Percentiles rank a stretch among this genome's conserved stretches.
Evolutionary conservation across 2,797 vertebrate species (phyloP).

Genomic region (Denticeps clupeoides): DNA sequence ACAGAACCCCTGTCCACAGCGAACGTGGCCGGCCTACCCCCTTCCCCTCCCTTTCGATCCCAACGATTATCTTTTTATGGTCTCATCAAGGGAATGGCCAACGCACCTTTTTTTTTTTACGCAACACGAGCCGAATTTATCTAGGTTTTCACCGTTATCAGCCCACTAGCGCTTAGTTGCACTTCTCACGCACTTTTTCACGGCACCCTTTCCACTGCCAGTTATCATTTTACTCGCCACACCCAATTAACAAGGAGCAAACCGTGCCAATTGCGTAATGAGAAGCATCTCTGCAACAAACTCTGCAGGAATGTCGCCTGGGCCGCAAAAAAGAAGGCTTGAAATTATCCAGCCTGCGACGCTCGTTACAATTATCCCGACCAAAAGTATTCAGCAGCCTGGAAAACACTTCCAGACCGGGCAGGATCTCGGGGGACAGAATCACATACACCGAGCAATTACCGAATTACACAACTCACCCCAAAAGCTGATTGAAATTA

Average conservation of each 20-base stretch:
- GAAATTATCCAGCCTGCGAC: neutral
- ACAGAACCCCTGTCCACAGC: too few relatives aligned
- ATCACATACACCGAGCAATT: constrained; percentile 13
- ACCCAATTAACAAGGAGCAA: constrained; percentile 30
- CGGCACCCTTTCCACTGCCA: constrained; percentile 31
- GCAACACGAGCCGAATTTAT: too few relatives aligned
- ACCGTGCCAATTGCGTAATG: constrained; percentile 35
- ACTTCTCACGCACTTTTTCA: constrained; percentile 16
- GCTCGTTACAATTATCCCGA: constrained; percentile 2
- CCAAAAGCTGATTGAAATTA: too few relatives aligned
- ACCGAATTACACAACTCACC: neutral
- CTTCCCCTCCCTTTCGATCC: too few relatives aligned
- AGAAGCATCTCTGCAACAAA: constrained; percentile 35
- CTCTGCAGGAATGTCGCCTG: constrained; percentile 30
- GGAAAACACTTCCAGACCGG: too few relatives aligned
- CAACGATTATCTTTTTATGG: too few relatives aligned
- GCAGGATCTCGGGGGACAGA: too few relatives aligned
- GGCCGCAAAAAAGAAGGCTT: constrained; percentile 18
- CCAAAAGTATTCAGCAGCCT: constrained; percentile 4
- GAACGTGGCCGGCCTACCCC: too few relatives aligned
- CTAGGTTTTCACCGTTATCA: too few relatives aligned
- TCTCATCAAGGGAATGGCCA: too few relatives aligned
- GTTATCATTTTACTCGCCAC: constrained; percentile 36
- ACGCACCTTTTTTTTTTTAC: too few relatives aligned
- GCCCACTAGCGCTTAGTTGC: neutral